phyloP scores from a whole-genome alignment of 2,113 vertebrate genomes.

The Salvelinus sp. region DNA sequence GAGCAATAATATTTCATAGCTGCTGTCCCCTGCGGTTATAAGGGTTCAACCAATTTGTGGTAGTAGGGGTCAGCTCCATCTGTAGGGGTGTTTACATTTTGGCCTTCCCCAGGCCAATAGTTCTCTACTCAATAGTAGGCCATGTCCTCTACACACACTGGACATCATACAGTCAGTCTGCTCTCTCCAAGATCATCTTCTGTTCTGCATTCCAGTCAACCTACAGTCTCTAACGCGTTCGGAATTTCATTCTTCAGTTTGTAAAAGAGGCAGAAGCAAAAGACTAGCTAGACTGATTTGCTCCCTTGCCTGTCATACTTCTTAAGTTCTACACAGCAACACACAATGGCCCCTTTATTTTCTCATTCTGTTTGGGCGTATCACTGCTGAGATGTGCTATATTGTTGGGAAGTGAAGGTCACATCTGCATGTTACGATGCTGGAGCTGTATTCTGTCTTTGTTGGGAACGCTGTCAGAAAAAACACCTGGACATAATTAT shows the following conservation, averaged over 20 bases:
- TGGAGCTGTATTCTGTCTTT: neutral
- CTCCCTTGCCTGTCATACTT: slow-evolving; percentile 46
- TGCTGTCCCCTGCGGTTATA: slow-evolving; percentile 53
- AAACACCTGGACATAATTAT: slow-evolving; percentile 9
- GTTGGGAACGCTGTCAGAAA: neutral
- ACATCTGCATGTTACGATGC: slow-evolving; percentile 39
- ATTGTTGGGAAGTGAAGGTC: slow-evolving; percentile 42
- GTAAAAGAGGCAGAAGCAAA: slow-evolving; percentile 43
- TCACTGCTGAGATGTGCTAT: slow-evolving; percentile 43
- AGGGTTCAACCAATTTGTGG: slow-evolving; percentile 55
- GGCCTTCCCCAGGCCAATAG: slow-evolving; percentile 37
- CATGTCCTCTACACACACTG: slow-evolving; percentile 3
- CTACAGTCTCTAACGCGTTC: slow-evolving; percentile 54
- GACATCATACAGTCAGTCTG: slow-evolving; percentile 48
- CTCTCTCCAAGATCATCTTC: slow-evolving; percentile 28
- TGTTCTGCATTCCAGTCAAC: slow-evolving; percentile 62
- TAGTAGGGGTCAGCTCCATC: slow-evolving; percentile 64
- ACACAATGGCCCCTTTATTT: slow-evolving; percentile 54
- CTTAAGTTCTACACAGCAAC: slow-evolving; percentile 31
- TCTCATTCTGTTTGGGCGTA: slow-evolving; percentile 29
- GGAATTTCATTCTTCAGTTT: slow-evolving; percentile 59
- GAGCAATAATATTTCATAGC: slow-evolving; percentile 60
- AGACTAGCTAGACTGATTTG: slow-evolving; percentile 52
- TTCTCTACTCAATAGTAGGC: slow-evolving; percentile 36
- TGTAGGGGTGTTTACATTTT: slow-evolving; percentile 66